Evolutionary conservation across 2,113 vertebrate genomes (phyloP).

Genomic region (Urocynchramus pylzowi): DNA sequence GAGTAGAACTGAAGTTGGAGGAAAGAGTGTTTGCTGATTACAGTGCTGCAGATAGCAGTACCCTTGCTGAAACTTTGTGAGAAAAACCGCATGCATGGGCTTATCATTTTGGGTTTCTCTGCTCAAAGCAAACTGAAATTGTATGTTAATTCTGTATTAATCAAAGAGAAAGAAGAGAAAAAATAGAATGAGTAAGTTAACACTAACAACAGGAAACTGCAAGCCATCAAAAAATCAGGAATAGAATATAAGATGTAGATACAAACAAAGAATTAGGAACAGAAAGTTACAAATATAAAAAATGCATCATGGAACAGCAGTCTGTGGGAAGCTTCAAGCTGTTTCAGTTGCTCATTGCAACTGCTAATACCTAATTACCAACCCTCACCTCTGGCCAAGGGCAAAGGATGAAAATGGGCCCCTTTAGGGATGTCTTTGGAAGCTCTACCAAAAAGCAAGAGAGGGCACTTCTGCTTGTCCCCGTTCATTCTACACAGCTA

Average conservation of each 20-base stretch:
- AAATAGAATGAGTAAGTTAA: neutral
- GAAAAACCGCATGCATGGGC: neutral
- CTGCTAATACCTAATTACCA: neutral
- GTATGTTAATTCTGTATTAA: neutral
- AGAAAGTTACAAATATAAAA: slow-evolving; percentile 44
- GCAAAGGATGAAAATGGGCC: neutral
- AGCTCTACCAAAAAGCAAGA: neutral
- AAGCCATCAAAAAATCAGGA: slow-evolving; percentile 35
- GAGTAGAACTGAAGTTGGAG: neutral
- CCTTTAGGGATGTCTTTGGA: neutral
- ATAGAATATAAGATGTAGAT: slow-evolving; percentile 10
- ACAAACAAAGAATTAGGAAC: slow-evolving; percentile 49
- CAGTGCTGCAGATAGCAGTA: neutral
- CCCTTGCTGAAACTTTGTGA: neutral
- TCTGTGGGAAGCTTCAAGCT: neutral
- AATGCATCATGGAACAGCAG: neutral
- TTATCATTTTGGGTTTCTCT: neutral
- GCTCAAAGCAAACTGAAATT: neutral
- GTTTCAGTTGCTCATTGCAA: slow-evolving; percentile 22
- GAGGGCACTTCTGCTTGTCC: neutral
- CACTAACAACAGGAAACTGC: neutral
- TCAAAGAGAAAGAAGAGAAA: neutral
- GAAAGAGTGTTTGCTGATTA: neutral
- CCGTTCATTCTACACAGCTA: neutral
- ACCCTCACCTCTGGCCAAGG: neutral